These are phyloP conservation scores for Rhagoletis zephyria DNA, from an alignment of 1,140 invertebrate species.

Conservation along the genomic window DNA sequence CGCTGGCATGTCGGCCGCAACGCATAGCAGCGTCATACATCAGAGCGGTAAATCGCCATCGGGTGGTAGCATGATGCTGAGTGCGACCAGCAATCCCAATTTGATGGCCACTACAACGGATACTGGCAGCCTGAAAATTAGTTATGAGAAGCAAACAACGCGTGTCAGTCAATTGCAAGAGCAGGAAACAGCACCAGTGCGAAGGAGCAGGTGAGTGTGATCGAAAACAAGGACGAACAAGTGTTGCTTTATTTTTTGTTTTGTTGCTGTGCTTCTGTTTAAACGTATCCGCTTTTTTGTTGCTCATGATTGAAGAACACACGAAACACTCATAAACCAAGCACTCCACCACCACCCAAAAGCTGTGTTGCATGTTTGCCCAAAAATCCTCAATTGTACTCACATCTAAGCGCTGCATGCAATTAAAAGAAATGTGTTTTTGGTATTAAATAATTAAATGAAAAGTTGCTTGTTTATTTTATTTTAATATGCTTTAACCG, in stretches of 20 bases:
- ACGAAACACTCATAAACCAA: constrained; percentile 46
- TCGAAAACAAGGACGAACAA: not conserved
- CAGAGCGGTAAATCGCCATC: constrained; percentile 69
- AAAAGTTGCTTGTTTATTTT: not conserved
- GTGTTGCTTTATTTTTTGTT: not conserved
- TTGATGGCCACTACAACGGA: constrained; percentile 71
- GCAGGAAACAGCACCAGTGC: constrained; percentile 71
- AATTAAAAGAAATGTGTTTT: not conserved
- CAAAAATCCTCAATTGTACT: not conserved
- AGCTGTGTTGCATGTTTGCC: not conserved
- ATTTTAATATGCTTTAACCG: too few relatives aligned
- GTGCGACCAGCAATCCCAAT: constrained; percentile 53
- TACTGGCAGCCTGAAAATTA: constrained; percentile 74
- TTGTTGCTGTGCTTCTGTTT: constrained; percentile 28
- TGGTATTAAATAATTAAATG: not conserved
- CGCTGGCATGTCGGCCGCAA: constrained; percentile 4
- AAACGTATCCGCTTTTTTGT: not conserved
- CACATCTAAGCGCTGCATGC: not conserved
- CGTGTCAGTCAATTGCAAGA: constrained; percentile 69
- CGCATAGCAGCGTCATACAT: constrained; percentile 56
- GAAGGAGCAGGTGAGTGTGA: constrained; percentile 72
- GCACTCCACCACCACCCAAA: not conserved
- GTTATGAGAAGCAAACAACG: constrained; percentile 74
- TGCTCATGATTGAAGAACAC: not conserved
- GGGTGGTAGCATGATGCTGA: constrained; percentile 59